Conservation (phyloP, 2,797 vertebrate species). For the Valencia hispanica region DNA sequence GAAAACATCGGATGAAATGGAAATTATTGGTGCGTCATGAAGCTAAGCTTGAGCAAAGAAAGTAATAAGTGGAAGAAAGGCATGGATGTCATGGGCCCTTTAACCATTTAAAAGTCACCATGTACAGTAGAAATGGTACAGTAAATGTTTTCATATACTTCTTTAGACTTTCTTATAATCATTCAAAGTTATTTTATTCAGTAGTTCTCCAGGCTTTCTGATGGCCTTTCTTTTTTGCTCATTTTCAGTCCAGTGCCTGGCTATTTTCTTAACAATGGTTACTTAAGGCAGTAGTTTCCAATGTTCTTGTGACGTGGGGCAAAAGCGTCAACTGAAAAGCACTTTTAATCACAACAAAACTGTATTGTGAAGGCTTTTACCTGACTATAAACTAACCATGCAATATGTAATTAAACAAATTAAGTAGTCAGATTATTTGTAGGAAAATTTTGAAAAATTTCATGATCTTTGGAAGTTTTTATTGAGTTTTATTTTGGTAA, state of each 20-base stretch:
- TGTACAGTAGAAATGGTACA: neutral
- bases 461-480: no score
- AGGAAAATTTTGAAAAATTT: no score
- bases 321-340: no score
- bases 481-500: no score
- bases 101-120: neutral
- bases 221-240: neutral
- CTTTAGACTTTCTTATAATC: neutral
- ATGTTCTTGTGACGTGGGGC: no score
- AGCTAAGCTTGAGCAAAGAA: neutral
- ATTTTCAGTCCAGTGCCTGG: neutral
- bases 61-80: neutral
- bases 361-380: no score
- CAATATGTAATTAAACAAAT: no score
- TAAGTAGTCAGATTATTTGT: no score
- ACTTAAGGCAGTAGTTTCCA: neutral
- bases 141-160: neutral
- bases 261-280: neutral
- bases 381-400: no score
- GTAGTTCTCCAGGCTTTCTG: neutral
- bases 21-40: neutral
- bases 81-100: neutral
- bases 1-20: neutral
- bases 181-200: neutral
- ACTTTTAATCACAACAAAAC: no score